phyloP scores from a whole-genome alignment of 2,113 vertebrate genomes.

The Panthera tigris region DNA sequence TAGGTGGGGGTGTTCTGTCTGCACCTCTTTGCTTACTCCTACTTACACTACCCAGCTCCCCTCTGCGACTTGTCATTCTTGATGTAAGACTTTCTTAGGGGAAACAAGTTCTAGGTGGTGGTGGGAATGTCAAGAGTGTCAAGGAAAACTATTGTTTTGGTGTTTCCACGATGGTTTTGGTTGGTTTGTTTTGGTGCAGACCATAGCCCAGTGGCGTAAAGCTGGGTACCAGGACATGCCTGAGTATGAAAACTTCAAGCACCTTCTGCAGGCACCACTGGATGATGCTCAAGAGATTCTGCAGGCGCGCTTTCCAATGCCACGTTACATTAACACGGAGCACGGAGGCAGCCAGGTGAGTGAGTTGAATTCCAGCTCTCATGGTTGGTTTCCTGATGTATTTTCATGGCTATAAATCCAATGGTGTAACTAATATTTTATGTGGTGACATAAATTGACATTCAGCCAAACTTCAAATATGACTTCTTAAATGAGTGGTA shows the following conservation, averaged over 20 bases:
- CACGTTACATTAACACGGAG: conserved; percentile 95
- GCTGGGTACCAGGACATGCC: conserved; percentile 97
- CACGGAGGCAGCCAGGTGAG: conserved; percentile 92
- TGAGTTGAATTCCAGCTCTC: neutral
- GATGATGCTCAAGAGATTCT: conserved; percentile 98
- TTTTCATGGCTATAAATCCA: neutral
- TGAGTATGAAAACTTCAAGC: conserved; percentile 98
- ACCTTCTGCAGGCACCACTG: conserved; percentile 95
- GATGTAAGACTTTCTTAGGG: neutral
- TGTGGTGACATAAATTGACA: neutral
- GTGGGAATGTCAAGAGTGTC: neutral
- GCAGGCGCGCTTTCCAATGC: conserved; percentile 96
- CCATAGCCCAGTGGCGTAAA: conserved; percentile 97
- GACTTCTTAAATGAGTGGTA: neutral
- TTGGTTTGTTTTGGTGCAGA: conserved; percentile 82
- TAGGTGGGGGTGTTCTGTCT: neutral
- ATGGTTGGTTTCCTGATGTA: neutral
- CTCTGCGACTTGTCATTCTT: neutral
- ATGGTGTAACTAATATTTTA: neutral
- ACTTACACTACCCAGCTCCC: neutral
- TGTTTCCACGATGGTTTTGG: neutral
- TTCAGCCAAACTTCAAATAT: neutral
- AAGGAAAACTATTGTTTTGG: neutral
- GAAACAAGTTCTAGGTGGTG: neutral
- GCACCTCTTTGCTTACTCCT: neutral